Evolutionary conservation across 2,888 invertebrate genomes (phyloP).

Genomic region (Pyrocoelia pectoralis): DNA sequence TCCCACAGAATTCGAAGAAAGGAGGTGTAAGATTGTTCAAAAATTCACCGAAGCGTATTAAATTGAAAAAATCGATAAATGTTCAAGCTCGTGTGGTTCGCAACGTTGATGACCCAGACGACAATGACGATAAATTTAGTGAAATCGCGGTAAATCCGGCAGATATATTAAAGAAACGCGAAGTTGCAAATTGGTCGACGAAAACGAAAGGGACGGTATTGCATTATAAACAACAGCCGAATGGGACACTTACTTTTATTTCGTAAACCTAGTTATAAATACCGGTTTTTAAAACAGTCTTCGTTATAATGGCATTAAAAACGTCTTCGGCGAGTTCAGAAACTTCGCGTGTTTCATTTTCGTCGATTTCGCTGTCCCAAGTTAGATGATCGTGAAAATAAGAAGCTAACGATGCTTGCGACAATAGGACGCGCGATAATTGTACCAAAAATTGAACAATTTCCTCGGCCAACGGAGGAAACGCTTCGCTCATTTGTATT

Average conservation of each 20-base stretch:
- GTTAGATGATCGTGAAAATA: constrained; percentile 57
- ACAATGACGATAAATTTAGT: constrained; percentile 48
- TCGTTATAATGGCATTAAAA: constrained; percentile 69
- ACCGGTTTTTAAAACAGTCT: constrained; percentile 71
- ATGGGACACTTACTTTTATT: constrained; percentile 47
- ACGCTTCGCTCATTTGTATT: constrained; percentile 87
- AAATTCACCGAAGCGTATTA: constrained; percentile 58
- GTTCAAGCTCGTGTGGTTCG: constrained; percentile 49
- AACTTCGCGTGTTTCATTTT: constrained; percentile 55
- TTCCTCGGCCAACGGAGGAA: constrained; percentile 92
- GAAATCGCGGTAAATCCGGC: constrained; percentile 60
- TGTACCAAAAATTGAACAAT: constrained; percentile 85
- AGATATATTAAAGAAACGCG: constrained; percentile 62
- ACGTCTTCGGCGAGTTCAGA: constrained; percentile 61
- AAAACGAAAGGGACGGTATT: constrained; percentile 64
- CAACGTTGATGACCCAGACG: constrained; percentile 44
- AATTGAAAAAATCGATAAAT: constrained; percentile 53
- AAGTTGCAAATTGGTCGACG: constrained; percentile 64
- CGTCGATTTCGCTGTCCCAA: constrained; percentile 53
- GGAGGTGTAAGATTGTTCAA: constrained; percentile 63
- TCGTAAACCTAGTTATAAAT: constrained; percentile 62
- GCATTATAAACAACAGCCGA: constrained; percentile 59
- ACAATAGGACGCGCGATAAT: constrained; percentile 84
- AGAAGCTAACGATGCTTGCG: constrained; percentile 76
- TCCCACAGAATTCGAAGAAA: constrained; percentile 40